Evolutionary conservation across 2,113 vertebrate species (phyloP).

Genomic region (Siphamia tubifer): DNA sequence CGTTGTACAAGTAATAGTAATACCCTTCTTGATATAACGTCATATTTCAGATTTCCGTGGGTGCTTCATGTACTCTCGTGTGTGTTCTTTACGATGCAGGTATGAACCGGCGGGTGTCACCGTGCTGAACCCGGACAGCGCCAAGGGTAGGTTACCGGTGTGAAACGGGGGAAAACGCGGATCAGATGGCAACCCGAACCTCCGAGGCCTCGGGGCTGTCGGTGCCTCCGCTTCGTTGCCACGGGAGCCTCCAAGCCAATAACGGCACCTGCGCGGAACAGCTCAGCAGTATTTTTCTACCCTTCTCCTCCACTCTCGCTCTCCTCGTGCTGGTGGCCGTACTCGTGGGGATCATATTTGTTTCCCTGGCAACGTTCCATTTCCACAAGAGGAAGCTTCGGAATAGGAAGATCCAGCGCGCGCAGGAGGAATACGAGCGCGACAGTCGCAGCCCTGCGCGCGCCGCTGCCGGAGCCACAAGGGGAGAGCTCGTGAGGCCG

Average conservation of each 20-base stretch:
- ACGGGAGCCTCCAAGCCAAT: slow-evolving; percentile 79
- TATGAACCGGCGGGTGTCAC: slow-evolving; percentile 70
- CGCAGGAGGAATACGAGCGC: slow-evolving; percentile 96
- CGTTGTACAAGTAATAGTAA: too few relatives aligned
- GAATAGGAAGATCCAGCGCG: slow-evolving; percentile 94
- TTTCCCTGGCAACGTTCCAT: slow-evolving; percentile 95
- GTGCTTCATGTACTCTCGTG: slow-evolving; percentile 9
- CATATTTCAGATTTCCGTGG: too few relatives aligned
- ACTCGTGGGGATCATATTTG: slow-evolving; percentile 90
- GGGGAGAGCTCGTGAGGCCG: slow-evolving; percentile 55
- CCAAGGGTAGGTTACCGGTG: slow-evolving; percentile 48
- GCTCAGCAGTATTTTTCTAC: slow-evolving; percentile 89
- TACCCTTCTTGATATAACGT: too few relatives aligned
- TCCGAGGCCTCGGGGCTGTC: slow-evolving; percentile 86
- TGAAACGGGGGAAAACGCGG: slow-evolving; percentile 13
- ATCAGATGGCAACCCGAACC: slow-evolving; percentile 87
- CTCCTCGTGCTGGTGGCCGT: slow-evolving; percentile 91
- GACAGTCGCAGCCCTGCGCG: slow-evolving; percentile 86
- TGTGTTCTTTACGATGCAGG: slow-evolving; percentile 59
- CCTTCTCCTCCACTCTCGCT: slow-evolving; percentile 93
- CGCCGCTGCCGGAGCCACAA: slow-evolving; percentile 21
- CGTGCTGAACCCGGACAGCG: slow-evolving; percentile 63
- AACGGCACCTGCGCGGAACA: slow-evolving; percentile 88
- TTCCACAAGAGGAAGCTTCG: slow-evolving; percentile 96
- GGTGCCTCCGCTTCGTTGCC: slow-evolving; percentile 84